phyloP scores from a whole-genome alignment of 1,140 invertebrate genomes.

The Neoseiulus cucumeris region DNA sequence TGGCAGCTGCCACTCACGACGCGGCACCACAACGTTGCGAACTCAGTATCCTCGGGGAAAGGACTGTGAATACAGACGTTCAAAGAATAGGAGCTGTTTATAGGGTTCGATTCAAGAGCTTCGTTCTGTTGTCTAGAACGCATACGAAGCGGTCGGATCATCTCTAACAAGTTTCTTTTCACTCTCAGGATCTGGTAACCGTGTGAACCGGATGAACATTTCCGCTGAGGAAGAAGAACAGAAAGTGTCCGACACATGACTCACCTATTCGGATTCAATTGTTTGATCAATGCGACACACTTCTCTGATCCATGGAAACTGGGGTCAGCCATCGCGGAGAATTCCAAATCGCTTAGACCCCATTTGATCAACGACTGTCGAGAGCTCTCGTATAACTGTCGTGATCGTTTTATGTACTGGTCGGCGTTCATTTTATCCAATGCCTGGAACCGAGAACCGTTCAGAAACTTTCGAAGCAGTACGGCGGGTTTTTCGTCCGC shows the following conservation, averaged over 20 bases:
- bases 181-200: too few relatives aligned
- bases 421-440: conserved; percentile 61
- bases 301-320: conserved; percentile 61
- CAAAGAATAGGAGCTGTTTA: too few relatives aligned
- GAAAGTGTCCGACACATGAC: conserved; percentile 13
- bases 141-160: too few relatives aligned
- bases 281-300: conserved; percentile 43
- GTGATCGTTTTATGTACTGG: conserved; percentile 80
- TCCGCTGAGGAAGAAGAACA: too few relatives aligned
- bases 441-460: neutral
- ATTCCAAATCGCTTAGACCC: conserved; percentile 51
- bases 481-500: too few relatives aligned
- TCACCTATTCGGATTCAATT: conserved; percentile 51
- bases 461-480: too few relatives aligned
- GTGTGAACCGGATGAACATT: too few relatives aligned
- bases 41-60: conserved; percentile 78
- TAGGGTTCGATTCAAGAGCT: too few relatives aligned
- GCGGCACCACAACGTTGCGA: conserved; percentile 78
- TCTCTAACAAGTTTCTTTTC: too few relatives aligned
- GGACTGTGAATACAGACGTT: conserved; percentile 33
- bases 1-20: conserved; percentile 53
- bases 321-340: conserved; percentile 66
- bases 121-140: too few relatives aligned
- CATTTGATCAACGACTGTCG: conserved; percentile 46
- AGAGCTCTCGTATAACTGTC: conserved; percentile 49